Percentiles rank a stretch among this genome's conserved stretches.
Evolutionary conservation across 2,113 vertebrate genomes (phyloP).

Genomic region (Ginglymostoma cirratum): DNA sequence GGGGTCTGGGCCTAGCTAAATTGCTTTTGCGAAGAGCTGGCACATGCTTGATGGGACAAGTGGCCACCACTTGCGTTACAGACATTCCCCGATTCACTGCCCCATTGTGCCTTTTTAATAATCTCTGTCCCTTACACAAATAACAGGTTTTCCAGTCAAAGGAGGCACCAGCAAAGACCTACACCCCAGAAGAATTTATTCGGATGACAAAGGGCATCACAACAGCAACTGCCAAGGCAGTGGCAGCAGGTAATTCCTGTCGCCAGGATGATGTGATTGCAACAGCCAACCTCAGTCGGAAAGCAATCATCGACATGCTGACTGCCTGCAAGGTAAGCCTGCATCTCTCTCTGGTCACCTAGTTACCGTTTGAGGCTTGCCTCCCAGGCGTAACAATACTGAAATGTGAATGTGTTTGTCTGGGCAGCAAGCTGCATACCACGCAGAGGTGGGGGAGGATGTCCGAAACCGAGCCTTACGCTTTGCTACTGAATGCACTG

Average conservation of each 20-base stretch:
- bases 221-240: constrained; percentile 90
- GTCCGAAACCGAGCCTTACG: constrained; percentile 72
- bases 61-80: not conserved
- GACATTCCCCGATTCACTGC: not conserved
- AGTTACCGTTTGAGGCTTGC: not conserved
- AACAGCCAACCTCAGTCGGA: constrained; percentile 94
- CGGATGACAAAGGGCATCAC: constrained; percentile 99
- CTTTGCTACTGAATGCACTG: constrained; percentile 81
- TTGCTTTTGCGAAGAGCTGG: not conserved
- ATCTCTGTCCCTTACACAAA: constrained; percentile 23
- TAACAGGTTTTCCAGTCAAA: constrained; percentile 85
- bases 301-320: constrained; percentile 91
- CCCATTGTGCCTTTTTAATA: not conserved
- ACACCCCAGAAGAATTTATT: constrained; percentile 90
- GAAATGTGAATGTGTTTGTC: not conserved
- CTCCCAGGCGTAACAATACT: not conserved
- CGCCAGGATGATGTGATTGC: constrained; percentile 94
- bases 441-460: constrained; percentile 77
- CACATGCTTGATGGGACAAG: not conserved
- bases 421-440: constrained; percentile 81
- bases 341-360: not conserved
- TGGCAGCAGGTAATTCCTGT: constrained; percentile 93
- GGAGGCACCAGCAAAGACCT: constrained; percentile 77
- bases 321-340: constrained; percentile 74
- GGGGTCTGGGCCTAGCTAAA: not conserved